These are phyloP conservation scores for Drosophila birchii DNA, from an alignment of 2,888 invertebrate genomes.

Conservation along the genomic window DNA sequence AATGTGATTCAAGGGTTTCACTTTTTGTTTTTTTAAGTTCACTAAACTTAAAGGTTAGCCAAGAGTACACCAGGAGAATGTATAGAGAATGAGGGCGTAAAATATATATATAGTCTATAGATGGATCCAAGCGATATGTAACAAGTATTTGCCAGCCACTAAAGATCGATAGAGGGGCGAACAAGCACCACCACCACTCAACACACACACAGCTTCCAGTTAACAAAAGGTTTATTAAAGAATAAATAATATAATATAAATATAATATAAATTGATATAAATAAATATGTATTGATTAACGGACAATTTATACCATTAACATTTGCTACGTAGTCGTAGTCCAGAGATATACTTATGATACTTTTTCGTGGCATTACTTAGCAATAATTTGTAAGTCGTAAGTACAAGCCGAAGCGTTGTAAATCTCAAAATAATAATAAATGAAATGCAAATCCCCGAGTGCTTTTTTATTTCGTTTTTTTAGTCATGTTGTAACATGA, in stretches of 20 bases:
- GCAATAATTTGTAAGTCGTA: conserved; percentile 22
- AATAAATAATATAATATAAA: background rate
- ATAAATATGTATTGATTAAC: conserved; percentile 8
- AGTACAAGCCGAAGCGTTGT: conserved; percentile 9
- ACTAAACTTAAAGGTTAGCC: background rate
- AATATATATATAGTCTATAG: background rate
- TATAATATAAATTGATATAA: conserved; percentile 5
- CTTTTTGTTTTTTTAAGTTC: background rate
- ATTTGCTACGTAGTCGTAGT: conserved; percentile 28
- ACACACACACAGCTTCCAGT: conserved; percentile 19
- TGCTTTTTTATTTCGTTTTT: background rate
- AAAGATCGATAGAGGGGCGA: background rate
- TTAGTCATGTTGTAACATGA: too few species aligned
- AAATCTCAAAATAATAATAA: conserved; percentile 37
- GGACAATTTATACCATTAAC: conserved; percentile 31
- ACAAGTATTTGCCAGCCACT: conserved; percentile 1
- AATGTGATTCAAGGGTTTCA: background rate
- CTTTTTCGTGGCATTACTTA: conserved; percentile 38
- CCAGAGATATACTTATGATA: conserved; percentile 35
- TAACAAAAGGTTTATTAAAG: conserved; percentile 13
- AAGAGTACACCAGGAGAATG: background rate
- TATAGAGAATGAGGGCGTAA: background rate
- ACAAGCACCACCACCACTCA: background rate
- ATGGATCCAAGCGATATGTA: background rate
- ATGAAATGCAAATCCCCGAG: background rate